Conservation (phyloP, 2,888 invertebrate species). For the Philaethria dido region DNA sequence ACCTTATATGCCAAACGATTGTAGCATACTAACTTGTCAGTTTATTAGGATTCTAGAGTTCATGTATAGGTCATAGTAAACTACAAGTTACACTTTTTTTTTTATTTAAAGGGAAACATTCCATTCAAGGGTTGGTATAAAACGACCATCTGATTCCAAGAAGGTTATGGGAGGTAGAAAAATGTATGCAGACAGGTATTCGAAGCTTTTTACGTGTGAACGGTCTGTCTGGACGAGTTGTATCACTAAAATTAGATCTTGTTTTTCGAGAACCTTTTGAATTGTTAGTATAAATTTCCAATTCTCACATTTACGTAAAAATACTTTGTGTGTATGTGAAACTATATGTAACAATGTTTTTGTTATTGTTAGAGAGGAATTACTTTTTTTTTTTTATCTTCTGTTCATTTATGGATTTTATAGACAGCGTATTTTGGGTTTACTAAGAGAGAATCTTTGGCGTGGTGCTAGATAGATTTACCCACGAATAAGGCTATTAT, state of each 20-base stretch:
- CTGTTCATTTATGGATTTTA: no score
- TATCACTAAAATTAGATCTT: constrained; percentile 20
- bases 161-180: constrained; percentile 42
- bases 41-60: not conserved
- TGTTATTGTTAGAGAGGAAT: not conserved
- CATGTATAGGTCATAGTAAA: not conserved
- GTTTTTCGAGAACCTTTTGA: not conserved
- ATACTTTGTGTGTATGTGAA: not conserved
- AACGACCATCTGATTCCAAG: constrained; percentile 36
- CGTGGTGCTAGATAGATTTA: no score
- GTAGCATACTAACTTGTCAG: not conserved
- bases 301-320: not conserved
- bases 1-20: not conserved
- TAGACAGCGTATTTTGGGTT: no score
- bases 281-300: not conserved
- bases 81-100: not conserved
- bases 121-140: constrained; percentile 3
- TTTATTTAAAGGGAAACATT: not conserved
- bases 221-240: constrained; percentile 6
- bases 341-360: not conserved
- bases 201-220: constrained; percentile 26
- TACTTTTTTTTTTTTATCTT: no score
- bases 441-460: no score
- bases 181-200: constrained; percentile 34
- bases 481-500: no score